These are phyloP conservation scores for Drosophila nasuta DNA, from an alignment of 1,140 invertebrate genomes.

Conservation along the genomic window DNA sequence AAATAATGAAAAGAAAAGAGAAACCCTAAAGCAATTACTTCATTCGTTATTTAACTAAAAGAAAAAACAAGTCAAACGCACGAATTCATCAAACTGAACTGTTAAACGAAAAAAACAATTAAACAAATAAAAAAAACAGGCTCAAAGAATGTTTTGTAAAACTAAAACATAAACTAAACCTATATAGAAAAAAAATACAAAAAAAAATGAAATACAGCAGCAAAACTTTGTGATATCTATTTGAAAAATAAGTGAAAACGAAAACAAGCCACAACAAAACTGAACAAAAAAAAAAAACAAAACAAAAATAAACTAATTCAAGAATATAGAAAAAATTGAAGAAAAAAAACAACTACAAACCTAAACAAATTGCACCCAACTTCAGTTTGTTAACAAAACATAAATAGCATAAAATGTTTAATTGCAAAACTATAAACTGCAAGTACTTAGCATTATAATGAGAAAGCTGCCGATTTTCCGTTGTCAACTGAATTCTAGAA, in stretches of 20 bases:
- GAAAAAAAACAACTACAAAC: conserved; percentile 9
- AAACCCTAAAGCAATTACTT: conserved; percentile 1
- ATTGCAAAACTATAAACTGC: not conserved
- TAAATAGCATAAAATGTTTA: not conserved
- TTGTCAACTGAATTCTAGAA: not conserved
- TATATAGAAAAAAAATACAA: conserved; percentile 33
- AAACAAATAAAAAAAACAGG: conserved; percentile 26
- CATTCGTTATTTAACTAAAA: conserved; percentile 5
- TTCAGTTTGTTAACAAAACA: conserved; percentile 1
- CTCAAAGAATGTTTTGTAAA: conserved; percentile 32
- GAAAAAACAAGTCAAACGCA: not conserved
- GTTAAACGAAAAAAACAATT: conserved; percentile 25
- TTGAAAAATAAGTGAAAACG: conserved; percentile 80
- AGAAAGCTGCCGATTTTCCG: conserved; percentile 14
- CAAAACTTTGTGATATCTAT: conserved; percentile 82
- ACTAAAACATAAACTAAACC: conserved; percentile 22
- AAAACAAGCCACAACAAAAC: conserved; percentile 40
- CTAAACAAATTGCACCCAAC: conserved; percentile 16
- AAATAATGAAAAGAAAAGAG: too few species aligned
- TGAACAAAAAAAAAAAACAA: conserved; percentile 19
- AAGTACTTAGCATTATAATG: conserved; percentile 23
- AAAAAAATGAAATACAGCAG: conserved; percentile 30
- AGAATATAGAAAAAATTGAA: conserved; percentile 43
- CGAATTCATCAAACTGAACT: conserved; percentile 7
- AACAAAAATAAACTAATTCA: conserved; percentile 44